Conservation (phyloP, 2,113 vertebrate species). For the Chrysemys picta region DNA sequence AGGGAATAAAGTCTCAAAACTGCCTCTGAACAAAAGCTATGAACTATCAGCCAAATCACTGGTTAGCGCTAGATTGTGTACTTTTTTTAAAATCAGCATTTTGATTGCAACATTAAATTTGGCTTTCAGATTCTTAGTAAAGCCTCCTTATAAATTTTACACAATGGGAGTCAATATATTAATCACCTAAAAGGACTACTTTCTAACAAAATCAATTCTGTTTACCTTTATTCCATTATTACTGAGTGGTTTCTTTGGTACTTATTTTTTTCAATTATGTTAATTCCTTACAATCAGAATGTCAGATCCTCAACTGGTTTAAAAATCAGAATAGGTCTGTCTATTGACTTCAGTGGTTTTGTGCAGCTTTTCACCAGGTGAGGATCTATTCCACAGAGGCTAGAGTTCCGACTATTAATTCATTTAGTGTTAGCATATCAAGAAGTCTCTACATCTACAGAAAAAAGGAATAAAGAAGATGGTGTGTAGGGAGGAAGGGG, state of each 20-base stretch:
- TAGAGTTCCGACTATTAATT: not conserved
- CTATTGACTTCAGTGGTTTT: not conserved
- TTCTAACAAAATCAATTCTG: not conserved
- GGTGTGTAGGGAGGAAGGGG: not conserved
- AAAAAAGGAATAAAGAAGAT: not conserved
- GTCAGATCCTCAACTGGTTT: not conserved
- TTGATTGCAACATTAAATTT: not conserved
- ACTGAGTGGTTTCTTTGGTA: not conserved
- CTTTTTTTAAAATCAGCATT: not conserved
- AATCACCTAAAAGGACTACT: not conserved
- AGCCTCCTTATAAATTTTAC: not conserved
- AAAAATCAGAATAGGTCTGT: not conserved
- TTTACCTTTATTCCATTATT: not conserved
- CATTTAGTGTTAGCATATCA: not conserved
- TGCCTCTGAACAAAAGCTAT: constrained; percentile 21
- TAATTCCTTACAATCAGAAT: not conserved
- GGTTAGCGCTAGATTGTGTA: not conserved
- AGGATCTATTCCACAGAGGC: not conserved
- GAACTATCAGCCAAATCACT: not conserved
- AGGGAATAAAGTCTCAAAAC: not conserved
- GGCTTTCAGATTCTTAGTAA: not conserved
- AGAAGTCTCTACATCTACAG: not conserved
- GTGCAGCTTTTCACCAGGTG: not conserved
- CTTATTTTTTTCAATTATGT: too few species aligned
- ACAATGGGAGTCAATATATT: not conserved